A percentile compares a stretch with the other conserved stretches of the same genome.
phyloP scores from a whole-genome alignment of 2,888 invertebrate species.

The Chydorus sphaericus region DNA sequence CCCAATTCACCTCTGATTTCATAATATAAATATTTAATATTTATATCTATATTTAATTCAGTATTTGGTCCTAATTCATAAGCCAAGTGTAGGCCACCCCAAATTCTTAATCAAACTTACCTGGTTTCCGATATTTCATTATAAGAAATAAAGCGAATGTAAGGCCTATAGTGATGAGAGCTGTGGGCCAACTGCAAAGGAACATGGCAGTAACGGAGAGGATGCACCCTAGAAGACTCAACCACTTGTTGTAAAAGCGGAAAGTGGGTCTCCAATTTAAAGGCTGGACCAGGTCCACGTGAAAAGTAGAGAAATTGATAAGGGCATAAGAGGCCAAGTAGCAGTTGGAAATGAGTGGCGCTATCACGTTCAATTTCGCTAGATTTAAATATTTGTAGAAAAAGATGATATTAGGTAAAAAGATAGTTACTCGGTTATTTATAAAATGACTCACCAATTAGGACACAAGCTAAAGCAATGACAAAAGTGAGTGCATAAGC shows the following conservation, averaged over 20 bases:
- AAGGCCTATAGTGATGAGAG: constrained; percentile 34
- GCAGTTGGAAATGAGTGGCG: constrained; percentile 35
- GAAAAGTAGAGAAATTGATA: constrained; percentile 34
- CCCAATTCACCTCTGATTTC: constrained; percentile 86
- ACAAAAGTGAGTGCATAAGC: constrained; percentile 36
- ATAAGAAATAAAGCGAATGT: constrained; percentile 34
- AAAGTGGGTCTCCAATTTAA: constrained; percentile 26
- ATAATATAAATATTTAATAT: neutral
- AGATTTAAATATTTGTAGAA: constrained; percentile 1
- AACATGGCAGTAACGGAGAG: constrained; percentile 35
- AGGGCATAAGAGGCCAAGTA: constrained; percentile 32
- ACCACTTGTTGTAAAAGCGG: constrained; percentile 35
- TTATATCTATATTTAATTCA: neutral
- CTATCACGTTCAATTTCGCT: constrained; percentile 33
- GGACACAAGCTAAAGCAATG: constrained; percentile 34
- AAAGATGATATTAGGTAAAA: neutral
- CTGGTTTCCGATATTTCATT: constrained; percentile 39
- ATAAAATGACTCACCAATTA: constrained; percentile 32
- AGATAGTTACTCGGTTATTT: neutral
- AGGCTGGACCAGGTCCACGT: constrained; percentile 30
- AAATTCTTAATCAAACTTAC: constrained; percentile 24
- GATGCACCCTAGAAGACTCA: constrained; percentile 32
- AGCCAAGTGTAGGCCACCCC: neutral
- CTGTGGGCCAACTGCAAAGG: constrained; percentile 37
- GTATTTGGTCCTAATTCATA: neutral